A percentile compares a stretch with the other conserved stretches of the same genome.
These are phyloP conservation scores for Leptopterna dolabrata DNA, from an alignment of 2,888 invertebrate genomes.

Conservation along the genomic window DNA sequence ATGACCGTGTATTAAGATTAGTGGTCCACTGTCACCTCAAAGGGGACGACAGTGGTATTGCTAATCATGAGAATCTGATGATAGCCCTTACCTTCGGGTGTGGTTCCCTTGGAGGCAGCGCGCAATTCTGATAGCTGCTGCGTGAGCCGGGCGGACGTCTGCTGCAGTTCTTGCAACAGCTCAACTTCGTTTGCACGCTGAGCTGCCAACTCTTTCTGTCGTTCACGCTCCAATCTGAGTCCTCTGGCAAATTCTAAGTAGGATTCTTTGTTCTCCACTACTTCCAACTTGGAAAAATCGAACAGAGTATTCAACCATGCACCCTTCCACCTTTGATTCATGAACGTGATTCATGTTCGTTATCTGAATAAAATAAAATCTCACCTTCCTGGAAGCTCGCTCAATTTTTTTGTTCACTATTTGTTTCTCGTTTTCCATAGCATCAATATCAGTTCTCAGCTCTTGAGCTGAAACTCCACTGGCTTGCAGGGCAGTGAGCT, in stretches of 20 bases:
- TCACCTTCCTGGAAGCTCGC: slow-evolving; percentile 70
- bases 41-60: too few relatives aligned
- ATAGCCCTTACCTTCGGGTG: slow-evolving; percentile 72
- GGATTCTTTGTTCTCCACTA: slow-evolving; percentile 75
- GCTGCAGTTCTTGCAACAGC: slow-evolving; percentile 69
- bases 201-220: slow-evolving; percentile 71
- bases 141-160: slow-evolving; percentile 73
- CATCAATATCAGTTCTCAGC: slow-evolving; percentile 84
- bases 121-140: slow-evolving; percentile 75
- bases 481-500: slow-evolving; percentile 74
- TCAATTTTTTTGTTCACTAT: slow-evolving; percentile 76
- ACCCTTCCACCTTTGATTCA: too few relatives aligned
- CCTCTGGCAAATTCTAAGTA: slow-evolving; percentile 70
- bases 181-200: slow-evolving; percentile 73
- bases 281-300: slow-evolving; percentile 70
- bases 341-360: background rate
- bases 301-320: background rate
- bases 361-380: background rate
- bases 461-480: slow-evolving; percentile 78
- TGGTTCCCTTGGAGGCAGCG: slow-evolving; percentile 68
- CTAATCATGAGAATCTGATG: too few relatives aligned
- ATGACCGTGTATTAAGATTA: too few relatives aligned
- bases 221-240: slow-evolving; percentile 72
- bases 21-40: too few relatives aligned
- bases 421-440: slow-evolving; percentile 88